Conservation (phyloP, 2,888 invertebrate genomes). For the Sarcophaga caerulescens region DNA sequence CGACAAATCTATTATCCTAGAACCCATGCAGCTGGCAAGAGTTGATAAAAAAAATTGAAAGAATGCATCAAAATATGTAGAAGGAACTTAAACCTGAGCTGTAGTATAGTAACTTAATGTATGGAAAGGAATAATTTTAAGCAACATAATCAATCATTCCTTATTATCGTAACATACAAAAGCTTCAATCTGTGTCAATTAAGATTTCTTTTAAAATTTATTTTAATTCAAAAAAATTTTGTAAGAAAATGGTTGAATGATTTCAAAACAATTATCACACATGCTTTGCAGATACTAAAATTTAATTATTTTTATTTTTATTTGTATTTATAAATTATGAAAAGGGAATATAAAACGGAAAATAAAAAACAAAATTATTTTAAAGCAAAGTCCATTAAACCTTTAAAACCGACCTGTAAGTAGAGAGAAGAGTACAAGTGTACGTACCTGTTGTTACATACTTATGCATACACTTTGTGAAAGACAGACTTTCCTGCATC, state of each 20-base stretch:
- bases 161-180: no score
- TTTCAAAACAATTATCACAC: constrained; percentile 41
- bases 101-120: no score
- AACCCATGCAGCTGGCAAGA: no score
- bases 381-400: constrained; percentile 30
- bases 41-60: no score
- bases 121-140: no score
- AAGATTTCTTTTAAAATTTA: not conserved
- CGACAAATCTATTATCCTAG: no score
- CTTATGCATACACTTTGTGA: constrained; percentile 31
- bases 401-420: not conserved
- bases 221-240: constrained; percentile 38
- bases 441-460: constrained; percentile 57
- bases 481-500: constrained; percentile 67
- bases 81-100: no score
- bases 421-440: not conserved
- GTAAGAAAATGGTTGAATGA: constrained; percentile 58
- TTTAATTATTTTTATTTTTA: no score
- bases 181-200: not conserved
- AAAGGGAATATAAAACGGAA: not conserved
- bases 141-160: no score
- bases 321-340: no score
- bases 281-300: not conserved
- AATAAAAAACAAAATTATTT: constrained; percentile 4
- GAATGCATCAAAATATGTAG: no score